phyloP scores from a whole-genome alignment of 2,888 invertebrate genomes.

The Calameuta filiformis region DNA sequence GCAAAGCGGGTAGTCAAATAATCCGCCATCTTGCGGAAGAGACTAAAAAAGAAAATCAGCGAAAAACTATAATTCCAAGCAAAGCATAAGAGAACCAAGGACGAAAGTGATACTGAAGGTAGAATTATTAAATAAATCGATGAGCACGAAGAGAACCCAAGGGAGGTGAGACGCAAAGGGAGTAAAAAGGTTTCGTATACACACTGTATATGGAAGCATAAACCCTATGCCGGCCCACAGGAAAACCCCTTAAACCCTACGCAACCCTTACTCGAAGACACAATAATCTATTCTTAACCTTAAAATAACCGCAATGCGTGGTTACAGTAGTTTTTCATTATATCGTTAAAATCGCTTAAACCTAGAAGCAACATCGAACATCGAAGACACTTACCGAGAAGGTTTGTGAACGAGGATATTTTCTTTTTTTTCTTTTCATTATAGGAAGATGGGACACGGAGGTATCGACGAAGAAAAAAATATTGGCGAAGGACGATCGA shows the following conservation, averaged over 20 bases:
- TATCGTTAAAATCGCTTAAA: slow-evolving; percentile 11
- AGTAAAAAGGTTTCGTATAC: background rate
- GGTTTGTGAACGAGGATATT: background rate
- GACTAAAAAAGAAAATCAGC: no score
- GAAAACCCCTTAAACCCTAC: background rate
- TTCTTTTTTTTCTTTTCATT: background rate
- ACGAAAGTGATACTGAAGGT: background rate
- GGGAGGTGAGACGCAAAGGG: background rate
- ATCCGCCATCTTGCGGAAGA: background rate
- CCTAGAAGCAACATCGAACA: slow-evolving; percentile 57
- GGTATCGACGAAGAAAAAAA: slow-evolving; percentile 21
- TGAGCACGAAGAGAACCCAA: background rate
- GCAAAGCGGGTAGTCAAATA: background rate
- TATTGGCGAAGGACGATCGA: slow-evolving; percentile 30
- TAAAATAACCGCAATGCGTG: background rate
- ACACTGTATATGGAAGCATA: background rate
- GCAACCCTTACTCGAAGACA: background rate
- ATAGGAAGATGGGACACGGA: slow-evolving; percentile 21
- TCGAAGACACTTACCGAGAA: slow-evolving; percentile 43
- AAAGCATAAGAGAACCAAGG: background rate
- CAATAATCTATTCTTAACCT: background rate
- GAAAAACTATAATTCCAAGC: background rate
- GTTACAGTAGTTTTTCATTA: background rate
- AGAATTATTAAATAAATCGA: background rate
- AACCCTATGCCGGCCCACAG: background rate